These are phyloP conservation scores for Gnathonemus echidnorhynchus DNA, from an alignment of 2,113 vertebrate species.

Conservation along the genomic window DNA sequence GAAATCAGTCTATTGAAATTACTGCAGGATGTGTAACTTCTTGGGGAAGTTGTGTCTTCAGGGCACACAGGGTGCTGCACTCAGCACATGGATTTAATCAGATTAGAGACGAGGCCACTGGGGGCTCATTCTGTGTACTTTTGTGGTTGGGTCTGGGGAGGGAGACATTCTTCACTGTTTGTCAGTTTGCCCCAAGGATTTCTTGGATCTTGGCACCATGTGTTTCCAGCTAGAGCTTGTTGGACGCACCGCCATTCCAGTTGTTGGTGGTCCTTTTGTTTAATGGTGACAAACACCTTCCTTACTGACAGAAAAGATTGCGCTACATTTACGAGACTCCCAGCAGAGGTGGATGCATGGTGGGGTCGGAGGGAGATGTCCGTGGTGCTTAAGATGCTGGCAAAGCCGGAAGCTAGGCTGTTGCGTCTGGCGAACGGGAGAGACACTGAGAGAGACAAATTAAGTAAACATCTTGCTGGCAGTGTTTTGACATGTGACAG, in stretches of 20 bases:
- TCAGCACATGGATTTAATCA: background rate
- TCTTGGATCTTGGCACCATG: background rate
- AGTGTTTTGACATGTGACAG: background rate
- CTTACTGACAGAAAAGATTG: background rate
- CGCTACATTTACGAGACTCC: background rate
- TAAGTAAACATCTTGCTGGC: background rate
- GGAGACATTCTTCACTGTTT: background rate
- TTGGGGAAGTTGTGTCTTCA: background rate
- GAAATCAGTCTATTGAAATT: background rate
- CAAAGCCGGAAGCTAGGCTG: background rate
- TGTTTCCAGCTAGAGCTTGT: background rate
- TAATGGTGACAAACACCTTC: background rate
- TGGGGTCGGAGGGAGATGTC: background rate
- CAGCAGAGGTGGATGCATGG: background rate
- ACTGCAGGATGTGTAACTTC: background rate
- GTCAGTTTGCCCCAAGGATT: background rate
- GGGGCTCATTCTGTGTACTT: background rate
- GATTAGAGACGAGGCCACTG: background rate
- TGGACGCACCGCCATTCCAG: background rate
- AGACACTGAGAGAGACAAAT: background rate
- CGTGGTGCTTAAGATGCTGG: background rate
- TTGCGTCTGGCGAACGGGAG: background rate
- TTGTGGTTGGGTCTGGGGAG: background rate
- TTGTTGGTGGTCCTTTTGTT: background rate
- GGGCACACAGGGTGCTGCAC: background rate